Percentiles rank a stretch among this genome's conserved stretches.
These are phyloP conservation scores for Siphamia tubifer DNA, from an alignment of 2,113 vertebrate genomes.

Conservation along the genomic window DNA sequence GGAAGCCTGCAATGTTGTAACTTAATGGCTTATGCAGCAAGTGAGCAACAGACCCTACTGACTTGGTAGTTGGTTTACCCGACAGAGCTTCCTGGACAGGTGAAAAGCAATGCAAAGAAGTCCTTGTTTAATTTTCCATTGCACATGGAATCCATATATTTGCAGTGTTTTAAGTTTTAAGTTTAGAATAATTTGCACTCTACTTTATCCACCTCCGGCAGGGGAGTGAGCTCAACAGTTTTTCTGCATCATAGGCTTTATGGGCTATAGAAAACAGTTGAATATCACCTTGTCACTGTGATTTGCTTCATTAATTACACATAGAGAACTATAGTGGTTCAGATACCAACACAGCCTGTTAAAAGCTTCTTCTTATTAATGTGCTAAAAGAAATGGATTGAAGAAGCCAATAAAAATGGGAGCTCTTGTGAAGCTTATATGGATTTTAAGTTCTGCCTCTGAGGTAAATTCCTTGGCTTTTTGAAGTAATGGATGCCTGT, in stretches of 20 bases:
- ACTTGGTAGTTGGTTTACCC: constrained; percentile 34
- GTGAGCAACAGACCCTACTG: constrained; percentile 40
- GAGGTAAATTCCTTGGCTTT: constrained; percentile 71
- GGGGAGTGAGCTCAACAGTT: constrained; percentile 23
- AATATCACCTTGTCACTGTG: constrained; percentile 49
- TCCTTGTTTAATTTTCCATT: neutral
- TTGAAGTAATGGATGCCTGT: constrained; percentile 73
- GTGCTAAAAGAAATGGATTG: constrained; percentile 48
- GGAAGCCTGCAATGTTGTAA: constrained; percentile 62
- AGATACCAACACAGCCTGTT: constrained; percentile 24
- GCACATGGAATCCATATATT: no score
- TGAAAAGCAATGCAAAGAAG: constrained; percentile 10
- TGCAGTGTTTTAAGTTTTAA: constrained; percentile 18
- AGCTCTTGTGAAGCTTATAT: constrained; percentile 66
- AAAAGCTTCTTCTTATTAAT: constrained; percentile 55
- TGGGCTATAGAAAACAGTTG: constrained; percentile 29
- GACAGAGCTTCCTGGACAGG: constrained; percentile 48
- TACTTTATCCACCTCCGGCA: neutral
- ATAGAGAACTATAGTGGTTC: constrained; percentile 25
- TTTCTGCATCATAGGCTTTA: constrained; percentile 52
- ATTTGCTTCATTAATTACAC: constrained; percentile 61
- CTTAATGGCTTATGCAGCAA: constrained; percentile 56
- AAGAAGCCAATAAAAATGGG: constrained; percentile 60
- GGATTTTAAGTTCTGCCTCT: constrained; percentile 70
- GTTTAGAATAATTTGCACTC: constrained; percentile 12